phyloP scores from a whole-genome alignment of 2,113 vertebrate species.

The Opisthocomus hoazin region DNA sequence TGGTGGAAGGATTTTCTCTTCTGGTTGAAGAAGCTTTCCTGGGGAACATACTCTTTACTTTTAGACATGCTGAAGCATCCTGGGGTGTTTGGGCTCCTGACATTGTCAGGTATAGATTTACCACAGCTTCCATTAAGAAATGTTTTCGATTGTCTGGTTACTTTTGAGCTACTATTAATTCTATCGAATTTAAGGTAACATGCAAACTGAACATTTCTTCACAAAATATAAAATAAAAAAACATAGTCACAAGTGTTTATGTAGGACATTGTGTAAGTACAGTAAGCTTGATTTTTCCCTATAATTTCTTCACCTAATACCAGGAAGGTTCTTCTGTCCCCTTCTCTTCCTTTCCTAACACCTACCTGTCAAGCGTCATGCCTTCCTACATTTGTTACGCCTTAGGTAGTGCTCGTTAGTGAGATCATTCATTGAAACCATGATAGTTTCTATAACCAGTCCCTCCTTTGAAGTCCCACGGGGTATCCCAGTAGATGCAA shows the following conservation, averaged over 20 bases:
- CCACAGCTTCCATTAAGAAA: background rate
- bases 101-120: background rate
- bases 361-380: background rate
- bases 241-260: background rate
- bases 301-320: background rate
- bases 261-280: background rate
- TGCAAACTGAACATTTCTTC: background rate
- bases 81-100: background rate
- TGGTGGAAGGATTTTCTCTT: background rate
- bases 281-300: background rate
- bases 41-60: background rate
- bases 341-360: background rate
- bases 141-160: background rate
- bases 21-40: background rate
- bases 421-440: background rate
- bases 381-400: background rate
- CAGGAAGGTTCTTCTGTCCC: background rate
- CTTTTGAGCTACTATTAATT: background rate
- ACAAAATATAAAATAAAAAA: background rate
- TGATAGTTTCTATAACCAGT: background rate
- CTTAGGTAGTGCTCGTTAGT: background rate
- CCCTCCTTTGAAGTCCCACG: background rate
- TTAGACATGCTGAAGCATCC: background rate
- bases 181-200: background rate
- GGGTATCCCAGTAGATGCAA: background rate